Evolutionary conservation across 1,140 invertebrate species (phyloP), one percentile per base, ranked within the genome.

Genomic region (Tetragnatha versicolor): DNA sequence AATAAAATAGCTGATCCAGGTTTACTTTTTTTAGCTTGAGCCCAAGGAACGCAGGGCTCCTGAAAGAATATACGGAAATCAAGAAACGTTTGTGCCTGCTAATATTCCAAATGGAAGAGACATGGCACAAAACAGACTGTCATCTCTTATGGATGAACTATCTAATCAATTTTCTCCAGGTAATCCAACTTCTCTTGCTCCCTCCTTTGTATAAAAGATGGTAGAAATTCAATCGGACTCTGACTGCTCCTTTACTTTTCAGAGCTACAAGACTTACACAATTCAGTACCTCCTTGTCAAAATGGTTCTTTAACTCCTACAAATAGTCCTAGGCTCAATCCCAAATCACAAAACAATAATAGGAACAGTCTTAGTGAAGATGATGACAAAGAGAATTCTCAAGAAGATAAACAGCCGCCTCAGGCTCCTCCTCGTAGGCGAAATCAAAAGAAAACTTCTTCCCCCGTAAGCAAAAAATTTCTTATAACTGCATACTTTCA

Each of bases 381-480:
- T 37, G 69, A 72, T 70, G 77, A 70, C 25, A 79, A 79, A n/a
- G 69, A 79, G 49, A 79, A 72, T 37, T 60, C 39, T 27, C 53
- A 79, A 22, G 51, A 79, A 51, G 66, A 79, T 37, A 63, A 79
- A 35, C 37, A 31, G 31, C 81, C 69, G 14, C 82, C 80, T 25
- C 75, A 76, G 42, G 80, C 77, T 45, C 83, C 80, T 39, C 83
- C 79, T 29, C 37, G 81, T 14, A n/a, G 80, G 70, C 81, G 63
- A 55, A 80, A 81, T 61, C 53, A 79, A 20, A 82, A 79, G 29
- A 81, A 80, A 63, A 60, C 31, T 39, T 58, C 75, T 3, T 81
- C 78, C 25, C 80, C 81, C 22, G 81, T 82, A 78, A 80, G 25
- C 47, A n/a, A n/a, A n/a, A n/a, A n/a, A n/a, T n/a, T n/a, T n/a